Conservation (phyloP, 2,888 invertebrate species). For the Ceratothoa steindachneri region DNA sequence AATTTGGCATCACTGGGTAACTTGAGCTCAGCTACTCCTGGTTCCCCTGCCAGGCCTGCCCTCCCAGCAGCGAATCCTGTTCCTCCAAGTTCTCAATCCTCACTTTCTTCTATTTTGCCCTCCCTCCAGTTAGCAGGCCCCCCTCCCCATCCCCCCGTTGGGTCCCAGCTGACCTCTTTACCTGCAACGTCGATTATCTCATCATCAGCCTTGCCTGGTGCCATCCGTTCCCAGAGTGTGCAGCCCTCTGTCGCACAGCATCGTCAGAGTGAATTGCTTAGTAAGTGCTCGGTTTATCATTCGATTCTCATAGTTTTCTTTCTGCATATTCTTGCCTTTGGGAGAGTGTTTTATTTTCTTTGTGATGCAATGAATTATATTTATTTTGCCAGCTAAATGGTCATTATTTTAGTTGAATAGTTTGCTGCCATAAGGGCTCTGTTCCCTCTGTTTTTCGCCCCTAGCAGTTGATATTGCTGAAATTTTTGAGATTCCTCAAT, state of each 20-base stretch:
- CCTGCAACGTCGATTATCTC: constrained; percentile 32
- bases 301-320: neutral
- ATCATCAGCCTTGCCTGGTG: neutral
- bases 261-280: constrained; percentile 48
- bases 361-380: neutral
- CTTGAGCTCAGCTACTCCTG: constrained; percentile 21
- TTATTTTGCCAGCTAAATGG: too few species aligned
- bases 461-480: constrained; percentile 58
- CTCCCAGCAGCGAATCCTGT: constrained; percentile 56
- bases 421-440: too few species aligned
- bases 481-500: constrained; percentile 73
- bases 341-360: neutral
- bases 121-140: constrained; percentile 42
- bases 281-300: neutral
- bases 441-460: constrained; percentile 9
- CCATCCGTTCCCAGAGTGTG: constrained; percentile 56
- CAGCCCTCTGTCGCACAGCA: constrained; percentile 49
- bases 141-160: constrained; percentile 24
- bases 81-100: constrained; percentile 66
- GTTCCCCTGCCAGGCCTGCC: constrained; percentile 60
- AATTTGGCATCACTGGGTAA: constrained; percentile 19
- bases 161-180: constrained; percentile 27
- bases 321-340: neutral
- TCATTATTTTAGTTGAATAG: too few species aligned
- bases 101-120: constrained; percentile 66